Evolutionary conservation across 2,797 vertebrate species (phyloP), one percentile per base, ranked within the genome.

Genomic region (Scolopax rusticola): DNA sequence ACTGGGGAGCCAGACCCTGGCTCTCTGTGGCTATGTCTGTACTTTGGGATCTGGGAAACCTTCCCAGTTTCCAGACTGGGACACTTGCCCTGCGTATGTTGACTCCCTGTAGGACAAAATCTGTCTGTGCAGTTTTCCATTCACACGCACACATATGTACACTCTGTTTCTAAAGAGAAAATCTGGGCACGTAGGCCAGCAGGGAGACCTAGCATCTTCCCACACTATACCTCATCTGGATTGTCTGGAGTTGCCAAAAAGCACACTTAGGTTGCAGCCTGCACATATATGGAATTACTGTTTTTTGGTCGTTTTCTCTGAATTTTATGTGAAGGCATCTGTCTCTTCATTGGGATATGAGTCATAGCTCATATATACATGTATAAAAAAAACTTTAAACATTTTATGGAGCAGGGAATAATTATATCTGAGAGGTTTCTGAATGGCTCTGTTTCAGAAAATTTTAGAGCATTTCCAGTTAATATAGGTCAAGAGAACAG

Each of bases 51-150:
- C 95, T 84, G 89, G 89, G 93, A 96, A 96, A 48, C 13, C 9
- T 93, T 96, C 94, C 94, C 84, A 92, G 87, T 97, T 95, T 97
- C 89, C 93, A 89, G 75, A 83, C 79, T 83, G 94, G 94, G 94
- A 82, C 25, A 41, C 7, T 87, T 90, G 85, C 87, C 89, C 91
- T 84, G 51, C 85, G 82, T 73, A 83, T 2, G 12, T 53, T 87
- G 81, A 89, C 71, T 95, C 78, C 71, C 89, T 77, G 64, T 83
- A 89, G 87, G 82, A 92, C 60, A 83, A 89, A 93, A 74, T 87
- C 78, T 75, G 47, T 32, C 79, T 80, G 60, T 83, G 64, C 60
- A 87, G 40, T 93, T 95, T 96, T 95, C 91, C 56, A 9, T 85
- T 12, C 53, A 50, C 83, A 85, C 33, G 0, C 57, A 48, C 27